A percentile compares a stretch with the other conserved stretches of the same genome.
Conservation (phyloP, 2,888 invertebrate genomes). For the Cheilosia variabilis region DNA sequence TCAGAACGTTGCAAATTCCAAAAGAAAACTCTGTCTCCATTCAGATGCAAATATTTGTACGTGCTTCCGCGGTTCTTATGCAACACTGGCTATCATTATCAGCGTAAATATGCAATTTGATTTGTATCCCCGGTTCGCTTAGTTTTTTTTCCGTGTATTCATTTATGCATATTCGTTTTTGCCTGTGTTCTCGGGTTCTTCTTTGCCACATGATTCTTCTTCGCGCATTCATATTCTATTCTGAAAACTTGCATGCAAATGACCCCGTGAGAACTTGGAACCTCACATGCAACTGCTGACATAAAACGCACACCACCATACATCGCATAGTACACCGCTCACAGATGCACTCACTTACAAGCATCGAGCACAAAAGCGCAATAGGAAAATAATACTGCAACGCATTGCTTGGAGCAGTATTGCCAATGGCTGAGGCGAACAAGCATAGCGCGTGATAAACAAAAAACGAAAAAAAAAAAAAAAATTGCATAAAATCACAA, state of each 20-base stretch:
- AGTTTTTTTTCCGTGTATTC: slow-evolving; percentile 20
- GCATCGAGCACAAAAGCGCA: slow-evolving; percentile 51
- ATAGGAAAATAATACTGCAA: slow-evolving; percentile 59
- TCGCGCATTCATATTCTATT: slow-evolving; percentile 51
- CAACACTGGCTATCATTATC: slow-evolving; percentile 12
- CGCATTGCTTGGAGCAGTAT: slow-evolving; percentile 65
- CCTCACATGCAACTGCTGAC: slow-evolving; percentile 46
- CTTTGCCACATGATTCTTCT: slow-evolving; percentile 29
- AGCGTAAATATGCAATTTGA: slow-evolving; percentile 35
- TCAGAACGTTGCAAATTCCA: neutral
- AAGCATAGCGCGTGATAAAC: slow-evolving; percentile 53
- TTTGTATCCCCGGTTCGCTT: slow-evolving; percentile 18
- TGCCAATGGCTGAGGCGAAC: slow-evolving; percentile 52
- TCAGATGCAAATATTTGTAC: slow-evolving; percentile 13
- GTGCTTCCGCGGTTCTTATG: slow-evolving; percentile 17
- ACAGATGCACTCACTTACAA: slow-evolving; percentile 18
- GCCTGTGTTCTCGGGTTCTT: slow-evolving; percentile 1
- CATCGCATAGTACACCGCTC: neutral
- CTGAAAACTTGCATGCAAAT: slow-evolving; percentile 70
- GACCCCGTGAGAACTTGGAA: slow-evolving; percentile 72
- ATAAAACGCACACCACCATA: slow-evolving; percentile 22
- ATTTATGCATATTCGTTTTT: slow-evolving; percentile 31
- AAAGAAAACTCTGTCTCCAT: neutral
- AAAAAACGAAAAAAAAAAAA: slow-evolving; percentile 1
- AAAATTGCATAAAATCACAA: slow-evolving; percentile 72